Conservation (phyloP, 2,888 invertebrate species). For the Atrina japonica region DNA sequence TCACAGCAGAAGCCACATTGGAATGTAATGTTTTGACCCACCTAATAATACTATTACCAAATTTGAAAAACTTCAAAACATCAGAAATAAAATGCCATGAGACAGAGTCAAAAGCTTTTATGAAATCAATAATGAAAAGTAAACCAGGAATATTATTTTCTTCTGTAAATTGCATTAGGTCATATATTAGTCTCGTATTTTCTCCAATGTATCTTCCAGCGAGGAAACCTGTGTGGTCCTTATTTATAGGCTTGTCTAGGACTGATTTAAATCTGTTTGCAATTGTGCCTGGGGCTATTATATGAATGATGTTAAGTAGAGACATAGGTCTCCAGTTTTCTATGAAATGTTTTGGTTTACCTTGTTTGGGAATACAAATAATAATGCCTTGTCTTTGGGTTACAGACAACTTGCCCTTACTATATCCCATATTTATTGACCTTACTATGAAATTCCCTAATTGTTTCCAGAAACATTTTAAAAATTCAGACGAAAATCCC, state of each 20-base stretch:
- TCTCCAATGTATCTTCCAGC: slow-evolving; percentile 26
- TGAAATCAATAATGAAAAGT: background rate
- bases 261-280: slow-evolving; percentile 21
- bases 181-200: slow-evolving; percentile 11
- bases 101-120: slow-evolving; percentile 21
- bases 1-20: slow-evolving; percentile 4
- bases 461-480: slow-evolving; percentile 14
- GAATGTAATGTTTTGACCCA: slow-evolving; percentile 27
- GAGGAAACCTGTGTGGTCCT: slow-evolving; percentile 16
- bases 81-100: slow-evolving; percentile 21
- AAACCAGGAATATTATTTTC: slow-evolving; percentile 7
- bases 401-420: slow-evolving; percentile 4
- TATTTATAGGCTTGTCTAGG: background rate
- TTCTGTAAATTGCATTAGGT: slow-evolving; percentile 1
- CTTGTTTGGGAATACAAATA: slow-evolving; percentile 15
- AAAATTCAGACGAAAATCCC: slow-evolving; percentile 21
- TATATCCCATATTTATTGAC: slow-evolving; percentile 7
- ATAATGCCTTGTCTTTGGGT: slow-evolving; percentile 21
- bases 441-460: slow-evolving; percentile 15
- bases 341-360: slow-evolving; percentile 4
- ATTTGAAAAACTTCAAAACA: slow-evolving; percentile 3
- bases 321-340: slow-evolving; percentile 30
- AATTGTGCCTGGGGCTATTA: slow-evolving; percentile 16
- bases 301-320: slow-evolving; percentile 9
- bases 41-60: slow-evolving; percentile 11